Conservation (phyloP, 2,797 vertebrate species). For the Cyclura pinguis region DNA sequence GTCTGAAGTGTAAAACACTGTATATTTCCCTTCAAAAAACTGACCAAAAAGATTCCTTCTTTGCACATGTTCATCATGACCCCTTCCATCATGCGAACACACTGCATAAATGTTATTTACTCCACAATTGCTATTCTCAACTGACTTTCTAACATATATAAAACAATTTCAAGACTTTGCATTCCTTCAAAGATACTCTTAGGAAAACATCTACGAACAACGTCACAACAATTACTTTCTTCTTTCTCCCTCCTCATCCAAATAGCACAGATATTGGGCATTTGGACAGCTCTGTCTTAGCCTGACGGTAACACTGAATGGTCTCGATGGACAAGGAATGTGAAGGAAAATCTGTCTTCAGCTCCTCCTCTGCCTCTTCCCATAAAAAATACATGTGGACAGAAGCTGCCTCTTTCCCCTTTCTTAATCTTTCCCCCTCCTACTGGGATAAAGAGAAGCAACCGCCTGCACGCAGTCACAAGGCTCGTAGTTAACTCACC, state of each 20-base stretch:
- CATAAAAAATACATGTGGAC: background rate
- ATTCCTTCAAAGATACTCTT: background rate
- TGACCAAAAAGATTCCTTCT: background rate
- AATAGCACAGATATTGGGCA: background rate
- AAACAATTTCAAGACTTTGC: background rate
- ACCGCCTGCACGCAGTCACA: background rate
- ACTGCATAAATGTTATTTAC: background rate
- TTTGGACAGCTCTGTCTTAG: background rate
- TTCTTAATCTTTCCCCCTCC: background rate
- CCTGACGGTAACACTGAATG: background rate
- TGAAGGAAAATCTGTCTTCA: background rate
- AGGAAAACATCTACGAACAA: background rate
- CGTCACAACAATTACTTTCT: no score
- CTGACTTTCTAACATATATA: background rate
- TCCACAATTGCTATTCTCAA: background rate
- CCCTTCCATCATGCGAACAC: background rate
- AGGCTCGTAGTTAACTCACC: conserved; percentile 11
- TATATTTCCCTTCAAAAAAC: background rate
- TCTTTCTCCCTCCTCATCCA: no score
- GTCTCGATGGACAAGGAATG: background rate
- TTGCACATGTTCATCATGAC: no score
- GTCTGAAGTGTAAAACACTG: background rate
- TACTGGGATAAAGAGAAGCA: background rate
- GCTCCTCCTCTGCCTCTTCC: no score
- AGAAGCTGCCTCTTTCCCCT: background rate